Base-by-base conservation (phyloP, 2,888 invertebrate species). In the Cremastinae sp. region DNA sequence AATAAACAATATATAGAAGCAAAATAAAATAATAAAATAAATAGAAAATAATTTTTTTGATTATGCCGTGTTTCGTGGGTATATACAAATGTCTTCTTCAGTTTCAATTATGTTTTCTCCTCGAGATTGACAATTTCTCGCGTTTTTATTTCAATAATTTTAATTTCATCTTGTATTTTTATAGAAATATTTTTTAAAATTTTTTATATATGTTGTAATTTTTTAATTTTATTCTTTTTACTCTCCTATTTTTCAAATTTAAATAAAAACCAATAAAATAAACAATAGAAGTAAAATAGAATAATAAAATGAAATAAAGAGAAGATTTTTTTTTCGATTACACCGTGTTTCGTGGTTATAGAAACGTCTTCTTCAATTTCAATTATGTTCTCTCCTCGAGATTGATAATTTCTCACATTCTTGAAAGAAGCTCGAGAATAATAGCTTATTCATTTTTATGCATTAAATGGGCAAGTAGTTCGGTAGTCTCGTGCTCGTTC, bases 401-500 rank as follows among this genome's bases (percentile, higher is more conserved):
- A 65, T 65, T 49, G 55, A 45, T 69, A 47, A 65, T 49, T 55
- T 43, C n/a, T n/a, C n/a, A n/a, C n/a, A n/a, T 45, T 70, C 69
- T 68, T 58, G 18, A 72, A 53, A 56, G 68, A n/a, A n/a, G n/a
- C 39, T 39, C 39, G 12, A 10, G 64, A 73, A 69, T 51, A 64
- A 59, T 65, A 39, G 47, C 64, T 49, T 69, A 53, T 53, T 61
- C 53, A 74, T 73, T 73, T 76, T 69, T 55, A 22, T 55, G 64
- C 53, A 51, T 75, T 65, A 74, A 73, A 55, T 61, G 73, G 68
- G 62, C 61, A 68, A 59, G 73, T 69, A 51, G 51, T 45, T 61
- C 53, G 49, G 49, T 41, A 76, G 73, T 70, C 61, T 74, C 76
- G 59, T 64, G 69, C 65, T 70, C 66, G 61, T 55, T 76, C 64